These are phyloP conservation scores for Coracias cyanogaster DNA, from an alignment of 2,797 vertebrate genomes.

Conservation along the genomic window DNA sequence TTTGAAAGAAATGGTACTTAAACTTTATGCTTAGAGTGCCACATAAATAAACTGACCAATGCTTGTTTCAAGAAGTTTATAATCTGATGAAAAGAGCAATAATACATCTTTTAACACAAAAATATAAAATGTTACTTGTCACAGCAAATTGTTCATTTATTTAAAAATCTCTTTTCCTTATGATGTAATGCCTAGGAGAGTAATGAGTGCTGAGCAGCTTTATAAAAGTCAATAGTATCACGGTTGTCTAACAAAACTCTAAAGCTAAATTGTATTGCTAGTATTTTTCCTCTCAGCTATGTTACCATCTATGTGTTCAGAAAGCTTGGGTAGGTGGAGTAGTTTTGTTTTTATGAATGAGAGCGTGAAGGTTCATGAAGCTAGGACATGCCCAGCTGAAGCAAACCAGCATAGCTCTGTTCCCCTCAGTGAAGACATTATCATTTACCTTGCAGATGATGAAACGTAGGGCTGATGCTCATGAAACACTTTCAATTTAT, in stretches of 20 bases:
- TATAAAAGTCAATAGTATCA: background rate
- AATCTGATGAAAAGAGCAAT: background rate
- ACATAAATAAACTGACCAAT: constrained; percentile 11
- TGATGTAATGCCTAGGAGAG: background rate
- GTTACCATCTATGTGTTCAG: background rate
- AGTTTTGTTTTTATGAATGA: background rate
- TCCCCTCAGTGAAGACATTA: background rate
- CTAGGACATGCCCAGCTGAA: background rate
- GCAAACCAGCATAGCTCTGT: rapidly evolving
- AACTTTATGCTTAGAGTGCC: background rate
- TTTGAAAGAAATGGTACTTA: background rate
- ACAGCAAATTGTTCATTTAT: background rate
- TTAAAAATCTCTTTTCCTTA: background rate
- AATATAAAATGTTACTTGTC: background rate
- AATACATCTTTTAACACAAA: background rate
- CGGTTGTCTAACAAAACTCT: background rate
- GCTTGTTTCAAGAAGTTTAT: background rate
- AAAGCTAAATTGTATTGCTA: background rate
- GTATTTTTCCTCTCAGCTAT: background rate
- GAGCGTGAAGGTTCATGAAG: background rate
- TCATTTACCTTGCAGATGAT: background rate
- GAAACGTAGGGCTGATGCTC: background rate
- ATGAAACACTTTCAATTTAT: background rate
- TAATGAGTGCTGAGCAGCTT: background rate
- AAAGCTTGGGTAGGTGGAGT: background rate